Evolutionary conservation across 1,140 invertebrate species (phyloP).

Genomic region (Drosophila nasuta): DNA sequence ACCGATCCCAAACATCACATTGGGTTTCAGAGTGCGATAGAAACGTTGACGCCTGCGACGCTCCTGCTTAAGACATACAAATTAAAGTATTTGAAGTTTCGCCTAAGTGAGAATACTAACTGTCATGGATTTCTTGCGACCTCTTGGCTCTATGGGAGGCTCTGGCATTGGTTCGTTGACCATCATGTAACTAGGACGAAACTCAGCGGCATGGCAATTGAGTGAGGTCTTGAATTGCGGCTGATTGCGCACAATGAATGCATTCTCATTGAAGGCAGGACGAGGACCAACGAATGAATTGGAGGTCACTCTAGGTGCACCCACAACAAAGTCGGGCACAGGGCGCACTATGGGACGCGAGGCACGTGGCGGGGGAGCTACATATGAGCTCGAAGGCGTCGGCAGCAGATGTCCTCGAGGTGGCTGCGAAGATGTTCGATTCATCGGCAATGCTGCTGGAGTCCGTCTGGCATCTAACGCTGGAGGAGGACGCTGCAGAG

Average conservation of each 20-base stretch:
- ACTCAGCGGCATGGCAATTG: not conserved
- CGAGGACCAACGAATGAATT: too few species aligned
- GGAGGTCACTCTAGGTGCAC: too few species aligned
- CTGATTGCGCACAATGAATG: not conserved
- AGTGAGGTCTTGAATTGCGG: not conserved
- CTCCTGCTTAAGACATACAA: not conserved
- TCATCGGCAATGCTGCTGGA: too few species aligned
- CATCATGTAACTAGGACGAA: not conserved
- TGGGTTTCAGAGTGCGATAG: not conserved
- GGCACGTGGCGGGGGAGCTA: too few species aligned
- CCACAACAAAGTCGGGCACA: too few species aligned
- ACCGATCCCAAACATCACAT: not conserved
- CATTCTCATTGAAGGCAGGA: not conserved
- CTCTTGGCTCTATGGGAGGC: not conserved
- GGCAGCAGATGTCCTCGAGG: too few species aligned
- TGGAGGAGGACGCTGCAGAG: too few species aligned
- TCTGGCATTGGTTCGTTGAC: not conserved
- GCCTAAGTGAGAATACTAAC: not conserved
- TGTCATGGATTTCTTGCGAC: not conserved
- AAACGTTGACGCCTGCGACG: conserved; percentile 31
- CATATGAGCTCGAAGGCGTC: too few species aligned
- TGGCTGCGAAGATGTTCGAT: too few species aligned
- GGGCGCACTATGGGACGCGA: too few species aligned
- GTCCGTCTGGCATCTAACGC: too few species aligned
- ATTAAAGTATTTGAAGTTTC: not conserved